A percentile compares a stretch with the other conserved stretches of the same genome.
Evolutionary conservation across 2,888 invertebrate species (phyloP).

Genomic region (Liodrosophila aerea): DNA sequence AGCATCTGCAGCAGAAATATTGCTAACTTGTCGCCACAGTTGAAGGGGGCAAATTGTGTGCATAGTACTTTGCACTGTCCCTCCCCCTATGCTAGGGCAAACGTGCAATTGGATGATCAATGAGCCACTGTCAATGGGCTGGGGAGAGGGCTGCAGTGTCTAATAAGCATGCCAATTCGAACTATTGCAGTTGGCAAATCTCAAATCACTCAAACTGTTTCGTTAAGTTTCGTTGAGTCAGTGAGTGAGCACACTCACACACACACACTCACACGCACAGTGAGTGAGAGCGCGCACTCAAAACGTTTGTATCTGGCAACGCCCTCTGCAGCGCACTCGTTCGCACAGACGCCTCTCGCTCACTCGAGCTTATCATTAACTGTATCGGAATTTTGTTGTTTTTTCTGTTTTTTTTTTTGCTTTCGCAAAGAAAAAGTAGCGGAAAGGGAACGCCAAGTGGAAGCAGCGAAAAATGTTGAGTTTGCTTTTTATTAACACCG

Average conservation of each 20-base stretch:
- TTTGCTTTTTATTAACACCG: slow-evolving; percentile 72
- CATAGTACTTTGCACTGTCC: slow-evolving; percentile 71
- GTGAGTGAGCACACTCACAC: slow-evolving; percentile 2
- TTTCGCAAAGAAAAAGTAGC: too few relatives aligned
- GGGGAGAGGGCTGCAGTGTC: slow-evolving; percentile 10
- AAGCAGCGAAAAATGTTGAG: slow-evolving; percentile 47
- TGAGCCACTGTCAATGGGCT: slow-evolving; percentile 48
- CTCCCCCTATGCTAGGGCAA: slow-evolving; percentile 38
- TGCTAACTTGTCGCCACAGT: slow-evolving; percentile 63
- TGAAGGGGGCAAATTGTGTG: slow-evolving; percentile 77
- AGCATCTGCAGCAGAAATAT: slow-evolving; percentile 26
- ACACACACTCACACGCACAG: slow-evolving; percentile 5
- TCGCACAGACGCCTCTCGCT: slow-evolving; percentile 19
- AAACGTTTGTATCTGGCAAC: slow-evolving; percentile 32
- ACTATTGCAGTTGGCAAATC: slow-evolving; percentile 40
- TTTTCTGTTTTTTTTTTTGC: slow-evolving; percentile 16
- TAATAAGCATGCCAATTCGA: slow-evolving; percentile 38
- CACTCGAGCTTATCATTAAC: slow-evolving; percentile 71
- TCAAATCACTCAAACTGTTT: slow-evolving; percentile 40
- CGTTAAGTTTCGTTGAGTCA: slow-evolving; percentile 49
- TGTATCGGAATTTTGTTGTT: slow-evolving; percentile 70
- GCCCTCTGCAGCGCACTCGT: slow-evolving; percentile 26
- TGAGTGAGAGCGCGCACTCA: slow-evolving; percentile 48
- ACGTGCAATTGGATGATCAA: slow-evolving; percentile 80
- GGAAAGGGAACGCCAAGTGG: slow-evolving; percentile 27